A percentile compares a stretch with the other conserved stretches of the same genome.
Conservation (phyloP, 2,888 invertebrate genomes). For the Andrena bucephala region DNA sequence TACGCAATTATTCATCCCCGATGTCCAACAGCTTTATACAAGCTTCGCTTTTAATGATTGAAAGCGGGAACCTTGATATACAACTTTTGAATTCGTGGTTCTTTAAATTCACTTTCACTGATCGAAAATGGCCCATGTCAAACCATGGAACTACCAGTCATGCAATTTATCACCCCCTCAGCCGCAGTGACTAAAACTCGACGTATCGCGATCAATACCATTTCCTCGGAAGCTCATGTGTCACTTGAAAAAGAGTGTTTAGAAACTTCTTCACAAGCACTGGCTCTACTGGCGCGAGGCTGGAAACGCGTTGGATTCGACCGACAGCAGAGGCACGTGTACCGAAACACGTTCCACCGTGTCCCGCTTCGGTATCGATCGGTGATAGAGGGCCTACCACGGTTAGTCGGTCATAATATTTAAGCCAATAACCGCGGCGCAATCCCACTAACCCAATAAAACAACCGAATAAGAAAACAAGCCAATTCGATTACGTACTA, state of each 20-base stretch:
- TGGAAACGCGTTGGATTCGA: not conserved
- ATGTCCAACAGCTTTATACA: not conserved
- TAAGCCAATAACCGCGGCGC: slow-evolving; percentile 51
- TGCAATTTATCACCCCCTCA: no score
- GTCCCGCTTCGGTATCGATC: slow-evolving; percentile 44
- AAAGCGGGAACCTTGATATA: not conserved
- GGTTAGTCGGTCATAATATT: slow-evolving; percentile 47
- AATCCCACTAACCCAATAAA: slow-evolving; percentile 46
- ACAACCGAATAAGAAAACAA: not conserved
- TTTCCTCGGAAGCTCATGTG: not conserved
- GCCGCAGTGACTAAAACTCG: no score
- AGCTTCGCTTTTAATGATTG: not conserved
- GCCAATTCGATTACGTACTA: slow-evolving; percentile 44
- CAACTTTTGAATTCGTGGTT: not conserved
- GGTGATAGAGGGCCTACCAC: slow-evolving; percentile 44
- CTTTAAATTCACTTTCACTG: not conserved
- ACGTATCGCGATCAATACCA: not conserved
- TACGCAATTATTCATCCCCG: no score
- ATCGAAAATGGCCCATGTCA: not conserved
- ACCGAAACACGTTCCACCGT: slow-evolving; percentile 38
- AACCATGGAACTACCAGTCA: no score
- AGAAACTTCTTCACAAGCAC: not conserved
- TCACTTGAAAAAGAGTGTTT: not conserved
- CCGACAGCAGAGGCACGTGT: slow-evolving; percentile 39
- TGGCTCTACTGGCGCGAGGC: not conserved